A percentile compares a stretch with the other conserved stretches of the same genome.
Evolutionary conservation across 2,888 invertebrate species (phyloP).

Genomic region (Drosophila mimica): DNA sequence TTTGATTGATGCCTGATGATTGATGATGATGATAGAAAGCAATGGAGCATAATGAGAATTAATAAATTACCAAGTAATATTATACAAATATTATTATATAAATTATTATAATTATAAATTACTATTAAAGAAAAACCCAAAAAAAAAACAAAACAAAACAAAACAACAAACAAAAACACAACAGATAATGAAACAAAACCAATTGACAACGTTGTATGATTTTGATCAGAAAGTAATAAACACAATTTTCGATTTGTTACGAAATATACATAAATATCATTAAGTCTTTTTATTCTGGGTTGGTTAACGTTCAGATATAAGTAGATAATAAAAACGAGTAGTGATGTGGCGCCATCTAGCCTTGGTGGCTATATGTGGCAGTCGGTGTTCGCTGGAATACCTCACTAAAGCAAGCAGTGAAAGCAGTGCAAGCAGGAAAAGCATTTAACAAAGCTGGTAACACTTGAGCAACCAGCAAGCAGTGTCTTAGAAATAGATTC

Average conservation of each 20-base stretch:
- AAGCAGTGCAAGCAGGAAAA: too few species aligned
- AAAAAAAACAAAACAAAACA: slow-evolving; percentile 42
- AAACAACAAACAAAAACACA: slow-evolving; percentile 47
- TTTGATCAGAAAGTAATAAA: slow-evolving; percentile 84
- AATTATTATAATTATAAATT: slow-evolving; percentile 80
- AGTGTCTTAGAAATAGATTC: neutral
- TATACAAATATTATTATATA: slow-evolving; percentile 79
- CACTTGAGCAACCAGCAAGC: neutral
- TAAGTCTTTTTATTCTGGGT: slow-evolving; percentile 25
- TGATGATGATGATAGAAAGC: slow-evolving; percentile 8
- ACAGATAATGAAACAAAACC: slow-evolving; percentile 71
- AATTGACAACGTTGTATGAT: slow-evolving; percentile 85
- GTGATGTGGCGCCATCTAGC: slow-evolving; percentile 18
- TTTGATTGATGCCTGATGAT: slow-evolving; percentile 31
- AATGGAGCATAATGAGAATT: slow-evolving; percentile 61
- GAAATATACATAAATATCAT: slow-evolving; percentile 72
- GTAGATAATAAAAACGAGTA: neutral
- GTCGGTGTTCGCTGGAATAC: neutral
- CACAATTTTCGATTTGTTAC: slow-evolving; percentile 78
- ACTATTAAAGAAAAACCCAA: slow-evolving; percentile 69
- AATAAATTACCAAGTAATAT: slow-evolving; percentile 82
- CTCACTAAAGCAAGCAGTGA: neutral
- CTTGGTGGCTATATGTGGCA: neutral
- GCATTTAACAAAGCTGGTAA: neutral
- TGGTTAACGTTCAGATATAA: neutral